phyloP scores from a whole-genome alignment of 1,140 invertebrate genomes.

The Platyscapa corneri region DNA sequence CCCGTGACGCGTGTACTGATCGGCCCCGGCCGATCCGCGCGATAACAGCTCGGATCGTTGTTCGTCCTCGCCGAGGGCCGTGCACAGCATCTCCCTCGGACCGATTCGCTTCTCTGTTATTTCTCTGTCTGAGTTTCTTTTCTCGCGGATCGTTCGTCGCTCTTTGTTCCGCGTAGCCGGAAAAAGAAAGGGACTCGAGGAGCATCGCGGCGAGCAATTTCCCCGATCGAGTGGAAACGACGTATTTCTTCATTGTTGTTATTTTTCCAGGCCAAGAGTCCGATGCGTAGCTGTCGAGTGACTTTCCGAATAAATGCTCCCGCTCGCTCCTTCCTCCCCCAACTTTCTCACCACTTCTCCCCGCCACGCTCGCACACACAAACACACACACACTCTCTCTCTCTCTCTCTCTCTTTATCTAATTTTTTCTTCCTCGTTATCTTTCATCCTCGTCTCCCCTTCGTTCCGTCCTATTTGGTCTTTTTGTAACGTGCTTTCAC shows the following conservation, averaged over 20 bases:
- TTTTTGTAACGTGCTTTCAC: not conserved
- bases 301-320: not conserved
- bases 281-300: not conserved
- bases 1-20: not conserved
- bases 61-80: too few relatives aligned
- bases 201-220: not conserved
- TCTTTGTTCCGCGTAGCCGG: not conserved
- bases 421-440: conserved; percentile 15
- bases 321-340: not conserved
- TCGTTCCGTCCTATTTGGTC: not conserved
- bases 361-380: too few relatives aligned
- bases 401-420: not conserved
- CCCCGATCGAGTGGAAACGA: not conserved
- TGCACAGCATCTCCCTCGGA: too few relatives aligned
- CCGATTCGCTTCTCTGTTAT: not conserved
- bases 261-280: not conserved
- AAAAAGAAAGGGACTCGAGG: not conserved
- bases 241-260: not conserved
- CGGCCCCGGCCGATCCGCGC: not conserved
- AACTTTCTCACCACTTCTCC: not conserved
- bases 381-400: too few relatives aligned
- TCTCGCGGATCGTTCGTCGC: not conserved
- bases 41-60: too few relatives aligned
- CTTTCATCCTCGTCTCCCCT: not conserved
- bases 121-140: not conserved